Percentiles rank a stretch among this genome's conserved stretches.
Conservation (phyloP, 2,888 invertebrate species). For the Hesperia comma region DNA sequence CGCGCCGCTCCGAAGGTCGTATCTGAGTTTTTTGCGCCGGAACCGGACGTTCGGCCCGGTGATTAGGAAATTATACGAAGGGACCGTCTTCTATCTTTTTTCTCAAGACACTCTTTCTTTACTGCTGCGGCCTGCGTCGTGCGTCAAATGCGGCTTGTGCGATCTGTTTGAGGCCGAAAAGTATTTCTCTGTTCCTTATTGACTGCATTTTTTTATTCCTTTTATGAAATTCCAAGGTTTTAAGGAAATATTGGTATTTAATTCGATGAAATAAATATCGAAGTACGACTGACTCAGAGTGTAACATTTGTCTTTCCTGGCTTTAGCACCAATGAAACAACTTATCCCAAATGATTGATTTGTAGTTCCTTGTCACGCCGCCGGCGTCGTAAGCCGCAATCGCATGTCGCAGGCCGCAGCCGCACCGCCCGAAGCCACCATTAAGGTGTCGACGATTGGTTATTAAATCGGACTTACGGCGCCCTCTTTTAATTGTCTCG, state of each 20-base stretch:
- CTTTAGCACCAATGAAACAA: too few species aligned
- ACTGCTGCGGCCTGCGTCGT: constrained; percentile 28
- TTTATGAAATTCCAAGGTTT: too few species aligned
- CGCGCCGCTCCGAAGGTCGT: constrained; percentile 66
- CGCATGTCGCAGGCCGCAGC: constrained; percentile 17
- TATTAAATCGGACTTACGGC: constrained; percentile 79
- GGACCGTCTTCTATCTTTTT: constrained; percentile 65
- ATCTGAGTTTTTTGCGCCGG: constrained; percentile 72
- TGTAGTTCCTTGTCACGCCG: background rate
- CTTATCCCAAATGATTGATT: background rate
- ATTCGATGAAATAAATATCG: too few species aligned
- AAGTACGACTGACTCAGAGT: too few species aligned
- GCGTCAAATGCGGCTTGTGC: constrained; percentile 8
- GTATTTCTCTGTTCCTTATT: too few species aligned
- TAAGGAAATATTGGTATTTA: too few species aligned
- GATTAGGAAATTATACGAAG: constrained; percentile 82
- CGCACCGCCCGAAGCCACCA: constrained; percentile 32
- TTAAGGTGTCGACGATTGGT: constrained; percentile 76
- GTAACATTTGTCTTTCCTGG: too few species aligned
- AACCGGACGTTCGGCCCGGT: constrained; percentile 79
- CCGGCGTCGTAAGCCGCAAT: background rate
- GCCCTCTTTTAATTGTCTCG: constrained; percentile 67
- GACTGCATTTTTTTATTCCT: too few species aligned
- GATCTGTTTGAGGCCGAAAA: too few species aligned
- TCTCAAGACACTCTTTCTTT: constrained; percentile 43